phyloP scores from a whole-genome alignment of 1,140 invertebrate genomes.

The Sycophila sp. region DNA sequence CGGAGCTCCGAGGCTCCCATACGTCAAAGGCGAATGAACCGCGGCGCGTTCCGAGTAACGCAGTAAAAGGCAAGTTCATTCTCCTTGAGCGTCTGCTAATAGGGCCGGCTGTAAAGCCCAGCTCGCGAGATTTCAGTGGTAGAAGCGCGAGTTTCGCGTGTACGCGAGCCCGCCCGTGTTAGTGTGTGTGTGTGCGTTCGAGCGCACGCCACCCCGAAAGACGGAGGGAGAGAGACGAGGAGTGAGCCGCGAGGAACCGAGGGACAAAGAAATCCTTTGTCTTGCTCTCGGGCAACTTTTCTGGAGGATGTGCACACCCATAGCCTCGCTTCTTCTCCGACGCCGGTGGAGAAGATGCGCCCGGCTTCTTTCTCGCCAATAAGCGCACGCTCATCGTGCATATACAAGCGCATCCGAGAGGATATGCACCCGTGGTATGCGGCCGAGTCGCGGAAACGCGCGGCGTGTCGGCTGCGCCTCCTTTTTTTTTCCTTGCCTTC shows the following conservation, averaged over 20 bases:
- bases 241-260: background rate
- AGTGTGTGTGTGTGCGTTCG: no score
- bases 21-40: slow-evolving; percentile 49
- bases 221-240: background rate
- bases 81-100: slow-evolving; percentile 48
- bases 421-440: no score
- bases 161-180: background rate
- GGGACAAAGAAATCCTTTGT: slow-evolving; percentile 51
- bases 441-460: no score
- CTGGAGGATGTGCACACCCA: background rate
- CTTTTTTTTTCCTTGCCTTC: no score
- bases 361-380: no score
- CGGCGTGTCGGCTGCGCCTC: no score
- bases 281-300: slow-evolving; percentile 12
- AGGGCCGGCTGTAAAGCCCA: slow-evolving; percentile 41
- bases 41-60: slow-evolving; percentile 42
- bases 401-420: background rate
- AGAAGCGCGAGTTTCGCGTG: background rate
- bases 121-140: slow-evolving; percentile 26
- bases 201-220: background rate
- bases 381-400: background rate
- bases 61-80: slow-evolving; percentile 51
- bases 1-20: slow-evolving; percentile 8
- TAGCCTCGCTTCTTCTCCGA: no score
- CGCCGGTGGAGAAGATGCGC: no score